Conservation (phyloP, 2,797 vertebrate genomes). For the Gymnopithys bicolor region DNA sequence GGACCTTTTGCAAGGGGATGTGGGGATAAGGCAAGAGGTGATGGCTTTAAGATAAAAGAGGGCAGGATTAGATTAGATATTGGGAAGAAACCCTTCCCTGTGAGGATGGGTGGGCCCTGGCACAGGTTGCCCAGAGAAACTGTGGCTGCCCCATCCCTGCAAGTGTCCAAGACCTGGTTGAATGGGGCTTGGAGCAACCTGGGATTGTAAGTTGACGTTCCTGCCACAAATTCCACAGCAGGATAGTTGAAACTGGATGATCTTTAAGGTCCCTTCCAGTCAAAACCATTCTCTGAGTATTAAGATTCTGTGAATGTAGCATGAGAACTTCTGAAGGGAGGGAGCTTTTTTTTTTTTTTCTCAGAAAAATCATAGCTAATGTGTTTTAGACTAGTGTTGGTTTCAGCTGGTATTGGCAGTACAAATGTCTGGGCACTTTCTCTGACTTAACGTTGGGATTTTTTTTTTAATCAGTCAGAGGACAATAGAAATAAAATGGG, state of each 20-base stretch:
- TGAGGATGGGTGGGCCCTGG: neutral
- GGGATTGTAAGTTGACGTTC: neutral
- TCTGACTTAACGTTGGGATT: neutral
- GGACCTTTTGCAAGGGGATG: neutral
- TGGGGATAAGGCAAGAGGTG: too few relatives aligned
- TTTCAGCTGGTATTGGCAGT: neutral
- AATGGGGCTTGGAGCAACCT: neutral
- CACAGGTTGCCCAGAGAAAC: neutral
- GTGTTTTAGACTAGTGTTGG: neutral
- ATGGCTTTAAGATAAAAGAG: neutral
- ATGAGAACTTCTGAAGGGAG: neutral
- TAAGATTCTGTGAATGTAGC: fast-evolving
- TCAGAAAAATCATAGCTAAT: neutral
- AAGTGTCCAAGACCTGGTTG: neutral
- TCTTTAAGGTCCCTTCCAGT: fast-evolving
- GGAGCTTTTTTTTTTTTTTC: neutral
- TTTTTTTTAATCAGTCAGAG: neutral
- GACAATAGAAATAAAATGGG: neutral
- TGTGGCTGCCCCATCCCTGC: neutral
- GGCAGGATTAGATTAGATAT: fast-evolving
- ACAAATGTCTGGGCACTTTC: neutral
- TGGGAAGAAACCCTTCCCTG: neutral
- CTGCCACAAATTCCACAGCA: neutral
- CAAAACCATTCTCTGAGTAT: neutral
- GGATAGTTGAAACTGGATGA: fast-evolving